Percentiles rank a stretch among this genome's conserved stretches.
phyloP scores from a whole-genome alignment of 2,797 vertebrate genomes.

The Acipenser oxyrinchus region DNA sequence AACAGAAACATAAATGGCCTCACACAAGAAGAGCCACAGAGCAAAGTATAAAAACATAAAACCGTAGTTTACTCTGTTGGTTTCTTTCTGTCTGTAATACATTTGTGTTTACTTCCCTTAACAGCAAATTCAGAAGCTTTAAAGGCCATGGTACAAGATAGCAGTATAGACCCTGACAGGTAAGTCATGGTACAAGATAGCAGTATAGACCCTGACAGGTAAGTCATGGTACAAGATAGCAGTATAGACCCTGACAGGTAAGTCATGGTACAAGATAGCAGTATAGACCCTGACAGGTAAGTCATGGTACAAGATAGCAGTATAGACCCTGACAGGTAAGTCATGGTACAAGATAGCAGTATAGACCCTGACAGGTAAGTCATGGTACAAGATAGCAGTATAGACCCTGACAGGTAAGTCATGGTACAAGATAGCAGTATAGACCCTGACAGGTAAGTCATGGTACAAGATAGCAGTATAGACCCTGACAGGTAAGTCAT shows the following conservation, averaged over 20 bases:
- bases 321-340: constrained; percentile 83
- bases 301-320: constrained; percentile 58
- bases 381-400: constrained; percentile 55
- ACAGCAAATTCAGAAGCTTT: constrained; percentile 87
- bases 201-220: constrained; percentile 83
- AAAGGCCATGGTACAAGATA: constrained; percentile 84
- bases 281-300: constrained; percentile 82
- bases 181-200: constrained; percentile 62
- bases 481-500: constrained; percentile 80
- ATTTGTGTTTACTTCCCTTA: constrained; percentile 6
- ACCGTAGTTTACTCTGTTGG: too few species aligned
- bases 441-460: constrained; percentile 80
- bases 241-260: constrained; percentile 82
- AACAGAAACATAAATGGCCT: too few species aligned
- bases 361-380: constrained; percentile 82
- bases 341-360: constrained; percentile 55
- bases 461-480: constrained; percentile 59
- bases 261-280: constrained; percentile 60
- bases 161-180: constrained; percentile 80
- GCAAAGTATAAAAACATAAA: too few species aligned
- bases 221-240: constrained; percentile 57
- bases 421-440: constrained; percentile 59
- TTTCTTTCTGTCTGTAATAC: too few species aligned
- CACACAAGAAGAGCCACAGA: too few species aligned
- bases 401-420: constrained; percentile 82